Evolutionary conservation across 2,797 vertebrate genomes (phyloP), one percentile per base, ranked within the genome.

Genomic region (Rhodeus uyekii): DNA sequence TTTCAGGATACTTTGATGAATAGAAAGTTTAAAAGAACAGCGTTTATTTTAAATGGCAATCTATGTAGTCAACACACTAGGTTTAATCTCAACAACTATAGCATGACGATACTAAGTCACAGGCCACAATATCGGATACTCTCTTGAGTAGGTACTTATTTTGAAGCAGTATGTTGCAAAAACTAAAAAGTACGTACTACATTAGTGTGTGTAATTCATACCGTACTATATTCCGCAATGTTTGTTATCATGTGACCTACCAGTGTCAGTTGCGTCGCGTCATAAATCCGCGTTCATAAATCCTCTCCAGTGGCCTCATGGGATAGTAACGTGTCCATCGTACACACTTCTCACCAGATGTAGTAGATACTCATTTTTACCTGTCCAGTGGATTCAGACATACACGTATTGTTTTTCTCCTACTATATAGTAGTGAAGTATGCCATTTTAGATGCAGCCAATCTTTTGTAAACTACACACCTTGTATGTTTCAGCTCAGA

Each of bases 401-500:
- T 13, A 58, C 10, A 53, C 22, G 4, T 58, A 13, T 12, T 13
- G 53, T 27, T 14, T 58, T 27, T 27, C 12, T 27, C 10, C 53
- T 27, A 13, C n/a, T 58, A 58, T 58, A 58, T 58, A 13, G 5
- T 27, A 27, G 46, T 18, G 14, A 58, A 12, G n/a, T 27, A 27
- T 58, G 24, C 55, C 5, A 10, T 10, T 55, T 55, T n/a, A 55
- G 10, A 55, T 55, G n/a, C 42, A 44, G 8, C 7, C 71, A 74
- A 14, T 60, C 16, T 5, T 3, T 39, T 18, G 63, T 38, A 14
- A 60, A 13, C 22, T 74, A 16, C 69, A 65, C 39, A 36, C 44
- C 34, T 50, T 73, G 3, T 46, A 7, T 80, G 60, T 82, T 76
- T n/a, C 92, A 98, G 97, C 89, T 98, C 76, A 92, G 96, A 84